phyloP scores from a whole-genome alignment of 2,888 invertebrate species.

The Plemyria rubiginata region DNA sequence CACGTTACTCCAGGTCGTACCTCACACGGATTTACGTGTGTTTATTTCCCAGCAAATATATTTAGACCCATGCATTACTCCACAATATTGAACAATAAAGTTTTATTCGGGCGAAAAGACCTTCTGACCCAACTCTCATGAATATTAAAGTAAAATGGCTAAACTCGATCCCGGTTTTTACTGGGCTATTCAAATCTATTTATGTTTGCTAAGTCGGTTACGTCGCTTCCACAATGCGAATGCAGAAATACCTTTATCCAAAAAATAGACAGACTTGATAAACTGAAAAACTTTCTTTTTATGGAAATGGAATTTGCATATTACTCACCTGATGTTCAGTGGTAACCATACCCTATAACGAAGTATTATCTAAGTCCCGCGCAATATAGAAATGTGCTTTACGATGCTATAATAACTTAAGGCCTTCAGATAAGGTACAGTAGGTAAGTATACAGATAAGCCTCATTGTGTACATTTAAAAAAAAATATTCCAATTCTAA shows the following conservation, averaged over 20 bases:
- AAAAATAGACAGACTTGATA: neutral
- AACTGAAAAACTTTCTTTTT: neutral
- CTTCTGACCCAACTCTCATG: conserved; percentile 62
- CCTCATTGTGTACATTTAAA: no score
- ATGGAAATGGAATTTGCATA: no score
- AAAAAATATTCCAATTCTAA: no score
- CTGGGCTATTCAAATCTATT: conserved; percentile 48
- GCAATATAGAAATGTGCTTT: no score
- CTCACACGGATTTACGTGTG: conserved; percentile 12
- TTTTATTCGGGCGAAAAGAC: conserved; percentile 58
- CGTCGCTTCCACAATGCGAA: conserved; percentile 37
- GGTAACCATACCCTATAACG: no score
- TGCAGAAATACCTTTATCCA: neutral
- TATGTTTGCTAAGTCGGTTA: conserved; percentile 40
- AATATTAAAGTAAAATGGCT: conserved; percentile 65
- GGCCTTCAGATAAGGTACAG: no score
- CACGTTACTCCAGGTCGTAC: neutral
- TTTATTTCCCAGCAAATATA: conserved; percentile 45
- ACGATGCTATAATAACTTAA: no score
- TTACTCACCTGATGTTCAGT: no score
- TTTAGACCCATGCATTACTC: conserved; percentile 46
- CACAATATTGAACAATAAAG: conserved; percentile 54
- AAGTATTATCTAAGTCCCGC: no score
- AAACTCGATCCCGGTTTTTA: conserved; percentile 51
- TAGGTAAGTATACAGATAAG: no score